Base-by-base conservation (phyloP, 2,797 vertebrate genomes). In the Echeneis naucrates region DNA sequence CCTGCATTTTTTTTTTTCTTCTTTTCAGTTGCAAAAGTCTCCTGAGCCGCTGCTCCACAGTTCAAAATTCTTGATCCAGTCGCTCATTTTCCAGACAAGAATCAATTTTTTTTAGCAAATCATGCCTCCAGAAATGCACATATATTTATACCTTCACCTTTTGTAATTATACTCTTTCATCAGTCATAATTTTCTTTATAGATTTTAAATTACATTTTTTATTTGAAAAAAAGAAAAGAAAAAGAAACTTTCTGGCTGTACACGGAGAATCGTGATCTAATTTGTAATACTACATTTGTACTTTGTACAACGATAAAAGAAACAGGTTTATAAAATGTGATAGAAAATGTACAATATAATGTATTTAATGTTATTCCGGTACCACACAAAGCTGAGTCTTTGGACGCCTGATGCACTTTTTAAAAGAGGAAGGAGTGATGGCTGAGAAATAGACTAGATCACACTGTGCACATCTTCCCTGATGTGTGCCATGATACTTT, bases 261-360 rank as follows among this genome's bases (percentile, higher is more conserved):
- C 87, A 89, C 23, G 23, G 59, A 75, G n/a, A n/a, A n/a, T 85
- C 68, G 81, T 88, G 77, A 48, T 81, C 72, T 59, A 65, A 78
- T 84, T 74, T 82, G 32, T 68, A 81, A 90, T 80, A 86, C 81
- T 77, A 85, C 70, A 80, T 90, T 76, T 91, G 51, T 72, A 71
- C 68, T 89, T 80, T 91, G 66, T 89, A 91, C 91, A 92, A 64
- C 74, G 70, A 83, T 68, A 80, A 84, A 86, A 81, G 71, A 88
- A 69, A 83, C 62, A 69, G 50, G 76, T 86, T 84, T 90, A 90
- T 71, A 92, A 94, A 93, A 92, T 48, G 70, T 87, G 75, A 88
- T 93, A 91, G 56, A 94, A 94, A 94, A 94, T 92, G 61, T 88
- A 89, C 75, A 88, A 72, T 83, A 75, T 81, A 44, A 77, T 77